Evolutionary conservation across 1,140 invertebrate genomes (phyloP).

Genomic region (Sesamia nonagrioides): DNA sequence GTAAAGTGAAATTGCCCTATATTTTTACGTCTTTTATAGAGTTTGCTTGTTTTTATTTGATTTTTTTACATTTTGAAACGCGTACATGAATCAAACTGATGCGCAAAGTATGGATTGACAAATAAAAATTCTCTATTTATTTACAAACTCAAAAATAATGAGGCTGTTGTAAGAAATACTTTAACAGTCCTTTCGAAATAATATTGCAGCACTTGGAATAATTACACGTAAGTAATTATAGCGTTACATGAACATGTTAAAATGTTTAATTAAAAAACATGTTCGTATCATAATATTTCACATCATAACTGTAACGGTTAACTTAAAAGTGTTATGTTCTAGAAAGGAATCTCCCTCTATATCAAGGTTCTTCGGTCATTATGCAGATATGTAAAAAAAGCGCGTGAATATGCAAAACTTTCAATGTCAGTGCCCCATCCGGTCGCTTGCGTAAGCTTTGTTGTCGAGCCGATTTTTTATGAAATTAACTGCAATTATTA

Average conservation of each 20-base stretch:
- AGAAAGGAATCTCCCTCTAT: constrained; percentile 15
- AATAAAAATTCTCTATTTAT: not conserved
- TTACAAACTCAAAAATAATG: not conserved
- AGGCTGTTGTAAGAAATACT: not conserved
- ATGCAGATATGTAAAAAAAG: constrained; percentile 15
- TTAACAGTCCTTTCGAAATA: not conserved
- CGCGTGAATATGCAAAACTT: constrained; percentile 31
- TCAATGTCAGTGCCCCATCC: constrained; percentile 28
- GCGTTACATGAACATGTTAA: not conserved
- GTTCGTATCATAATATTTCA: constrained; percentile 26
- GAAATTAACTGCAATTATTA: not conserved
- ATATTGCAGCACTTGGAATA: not conserved
- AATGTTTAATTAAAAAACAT: constrained; percentile 14
- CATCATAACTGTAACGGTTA: constrained; percentile 19
- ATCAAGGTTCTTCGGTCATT: constrained; percentile 2
- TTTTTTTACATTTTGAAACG: no score
- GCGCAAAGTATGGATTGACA: not conserved
- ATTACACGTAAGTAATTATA: not conserved
- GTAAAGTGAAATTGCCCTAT: no score
- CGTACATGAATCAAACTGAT: not conserved
- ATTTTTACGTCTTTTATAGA: no score
- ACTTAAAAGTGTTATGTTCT: constrained; percentile 3
- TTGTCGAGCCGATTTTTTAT: not conserved
- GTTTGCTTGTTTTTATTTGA: no score
- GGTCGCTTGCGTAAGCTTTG: constrained; percentile 16